Base-by-base conservation (phyloP, 2,888 invertebrate genomes). In the Tribolium freemani region DNA sequence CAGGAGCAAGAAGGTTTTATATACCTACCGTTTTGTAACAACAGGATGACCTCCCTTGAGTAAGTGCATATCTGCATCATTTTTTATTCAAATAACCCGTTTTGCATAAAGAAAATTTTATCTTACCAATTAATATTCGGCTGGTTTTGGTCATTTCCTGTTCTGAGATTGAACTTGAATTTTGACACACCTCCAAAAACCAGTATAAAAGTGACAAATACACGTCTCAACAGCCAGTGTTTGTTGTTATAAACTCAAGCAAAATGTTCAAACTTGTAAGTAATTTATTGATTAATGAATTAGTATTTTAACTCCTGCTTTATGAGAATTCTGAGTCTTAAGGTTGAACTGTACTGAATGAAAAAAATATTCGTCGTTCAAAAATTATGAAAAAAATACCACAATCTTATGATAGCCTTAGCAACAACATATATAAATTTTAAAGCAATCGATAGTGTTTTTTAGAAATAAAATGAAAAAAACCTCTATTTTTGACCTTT, bases 261-360 rank as follows among this genome's bases (percentile, higher is more conserved):
- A 48, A 48, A 48, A 48, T 48, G 48, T 48, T 48, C 48, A 48
- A 48, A 11, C 10, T 48, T 16, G 48, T 48, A 16, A 48, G 48
- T 13, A 48, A 10, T 45, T 45, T 45, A 46, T 46, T 46, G 6
- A 11, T 46, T 46, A 46, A 46, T 46, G 16, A 16, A 16, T 16
- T 16, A 16, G 2, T 1, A 16, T 16, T 16, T 16, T 16, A 16
- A 16, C 2, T 16, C 2, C 16, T 16, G 2, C 16, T 16, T 16
- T 16, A 16, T 16, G 2, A 16, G 16, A 16, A 1, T 16, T 16
- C 16, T 2, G 16, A 16, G 16, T 16, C 16, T 16, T 16, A 16
- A n/a, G n/a, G n/a, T n/a, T n/a, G n/a, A n/a, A n/a, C n/a, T n/a
- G n/a, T n/a, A n/a, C n/a, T n/a, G n/a, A n/a, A n/a, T n/a, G n/a